phyloP scores from a whole-genome alignment of 2,797 vertebrate species.

The Hemibagrus guttatus region DNA sequence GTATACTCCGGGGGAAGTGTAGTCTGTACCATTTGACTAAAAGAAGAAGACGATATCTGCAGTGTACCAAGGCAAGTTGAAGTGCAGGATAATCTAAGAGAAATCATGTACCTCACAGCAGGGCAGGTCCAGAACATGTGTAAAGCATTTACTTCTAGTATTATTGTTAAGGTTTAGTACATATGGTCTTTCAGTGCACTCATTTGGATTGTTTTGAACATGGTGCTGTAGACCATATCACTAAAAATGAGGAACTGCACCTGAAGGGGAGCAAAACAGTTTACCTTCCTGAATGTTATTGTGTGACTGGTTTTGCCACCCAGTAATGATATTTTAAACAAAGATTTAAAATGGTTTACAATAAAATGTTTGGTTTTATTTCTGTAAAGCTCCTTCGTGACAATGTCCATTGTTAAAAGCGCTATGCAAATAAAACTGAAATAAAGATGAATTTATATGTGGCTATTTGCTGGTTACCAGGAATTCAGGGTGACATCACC shows the following conservation, averaged over 20 bases:
- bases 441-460: not conserved
- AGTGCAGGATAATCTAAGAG: not conserved
- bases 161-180: not conserved
- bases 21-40: not conserved
- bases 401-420: no score
- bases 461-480: conserved; percentile 44
- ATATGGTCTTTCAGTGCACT: not conserved
- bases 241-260: not conserved
- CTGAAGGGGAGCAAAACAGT: not conserved
- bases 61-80: not conserved
- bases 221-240: not conserved
- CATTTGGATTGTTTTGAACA: not conserved
- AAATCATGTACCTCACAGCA: not conserved
- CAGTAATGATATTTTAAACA: not conserved
- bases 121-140: not conserved
- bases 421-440: no score
- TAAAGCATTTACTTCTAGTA: not conserved
- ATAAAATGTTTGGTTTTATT: not conserved
- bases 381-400: no score
- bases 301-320: conserved; percentile 2
- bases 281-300: not conserved
- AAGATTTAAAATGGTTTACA: not conserved
- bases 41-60: not conserved
- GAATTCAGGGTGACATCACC: conserved; percentile 67
- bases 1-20: not conserved